These are phyloP conservation scores for Callipepla californica DNA, from an alignment of 2,113 vertebrate genomes.

Conservation along the genomic window DNA sequence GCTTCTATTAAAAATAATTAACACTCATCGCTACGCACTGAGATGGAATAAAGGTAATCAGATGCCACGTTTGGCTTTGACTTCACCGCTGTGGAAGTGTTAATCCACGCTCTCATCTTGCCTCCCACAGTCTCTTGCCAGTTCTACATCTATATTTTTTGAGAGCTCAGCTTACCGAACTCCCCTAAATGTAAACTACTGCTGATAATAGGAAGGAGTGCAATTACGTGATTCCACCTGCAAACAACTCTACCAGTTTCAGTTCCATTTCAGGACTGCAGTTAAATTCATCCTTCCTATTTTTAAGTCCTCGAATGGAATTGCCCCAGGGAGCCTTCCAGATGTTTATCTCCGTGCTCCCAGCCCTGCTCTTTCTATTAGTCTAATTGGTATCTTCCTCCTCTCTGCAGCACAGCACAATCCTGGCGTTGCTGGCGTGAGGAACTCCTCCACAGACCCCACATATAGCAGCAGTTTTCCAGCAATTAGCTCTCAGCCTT, in stretches of 20 bases:
- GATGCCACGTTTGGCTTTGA: background rate
- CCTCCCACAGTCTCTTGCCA: background rate
- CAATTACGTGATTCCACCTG: background rate
- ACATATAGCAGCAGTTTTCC: background rate
- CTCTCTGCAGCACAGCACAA: slow-evolving; percentile 1
- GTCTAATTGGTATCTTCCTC: slow-evolving; percentile 45
- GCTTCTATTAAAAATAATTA: background rate
- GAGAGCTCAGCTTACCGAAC: slow-evolving; percentile 9
- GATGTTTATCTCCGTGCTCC: slow-evolving; percentile 50
- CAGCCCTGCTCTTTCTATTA: slow-evolving; percentile 23
- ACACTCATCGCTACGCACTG: slow-evolving; percentile 26
- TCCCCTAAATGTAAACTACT: background rate
- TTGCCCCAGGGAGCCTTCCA: slow-evolving; percentile 44
- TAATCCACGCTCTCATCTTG: background rate
- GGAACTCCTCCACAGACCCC: background rate
- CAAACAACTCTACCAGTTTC: slow-evolving; percentile 4
- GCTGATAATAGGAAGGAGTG: background rate
- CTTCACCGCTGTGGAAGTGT: background rate
- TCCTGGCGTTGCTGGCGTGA: background rate
- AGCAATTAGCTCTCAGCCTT: slow-evolving; percentile 3
- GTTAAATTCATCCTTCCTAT: slow-evolving; percentile 32
- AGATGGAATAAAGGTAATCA: slow-evolving; percentile 9
- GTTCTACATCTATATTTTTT: background rate
- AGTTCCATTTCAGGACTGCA: slow-evolving; percentile 18
- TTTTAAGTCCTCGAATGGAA: slow-evolving; percentile 36